Base-by-base conservation (phyloP, 2,113 vertebrate genomes). In the Vanacampus margaritifer region DNA sequence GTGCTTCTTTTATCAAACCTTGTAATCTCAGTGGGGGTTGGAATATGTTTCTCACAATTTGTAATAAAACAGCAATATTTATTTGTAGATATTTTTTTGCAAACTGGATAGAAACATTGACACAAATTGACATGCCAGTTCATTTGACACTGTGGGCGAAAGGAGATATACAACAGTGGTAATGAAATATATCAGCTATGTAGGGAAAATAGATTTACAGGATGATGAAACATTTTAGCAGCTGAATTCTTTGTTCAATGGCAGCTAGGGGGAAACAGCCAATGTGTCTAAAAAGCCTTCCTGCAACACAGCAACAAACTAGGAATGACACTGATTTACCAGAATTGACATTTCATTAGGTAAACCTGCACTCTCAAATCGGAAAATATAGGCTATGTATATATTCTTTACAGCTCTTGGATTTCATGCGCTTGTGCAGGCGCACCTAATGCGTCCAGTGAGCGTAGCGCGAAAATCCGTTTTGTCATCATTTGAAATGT, bases 51-150 rank as follows among this genome's bases (percentile, higher is more conserved):
- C 6, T 6, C n/a, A 14, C 23, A 24, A 41, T 62, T 62, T 43
- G 60, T 10, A 64, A 64, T 16, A 50, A 45, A 65, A 65, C 19
- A 73, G 76, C 86, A 88, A 84, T 79, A 64, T 91, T 90, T 91
- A 89, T 88, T 89, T 80, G 36, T 79, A 74, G 74, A 71, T 74
- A 80, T 79, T 45, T 63, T 89, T 87, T 87, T 90, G 86, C 85
- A 91, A 90, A 91, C 86, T 87, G 86, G 86, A 87, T 92, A 89
- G 74, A 91, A 90, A 91, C 77, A 37, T 86, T 82, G 62, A 79
- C 73, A 84, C 78, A 78, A 69, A 79, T 74, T 67, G 80, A 86
- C 87, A 88, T 91, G 88, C 88, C 85, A 50, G 74, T 73, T 78
- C 65, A 41, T 80, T 80, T 76, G 82, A 88, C 66, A 72, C 69